A percentile compares a stretch with the other conserved stretches of the same genome.
These are phyloP conservation scores for Sorex maritimensis DNA, from an alignment of 2,797 vertebrate species.

Conservation along the genomic window DNA sequence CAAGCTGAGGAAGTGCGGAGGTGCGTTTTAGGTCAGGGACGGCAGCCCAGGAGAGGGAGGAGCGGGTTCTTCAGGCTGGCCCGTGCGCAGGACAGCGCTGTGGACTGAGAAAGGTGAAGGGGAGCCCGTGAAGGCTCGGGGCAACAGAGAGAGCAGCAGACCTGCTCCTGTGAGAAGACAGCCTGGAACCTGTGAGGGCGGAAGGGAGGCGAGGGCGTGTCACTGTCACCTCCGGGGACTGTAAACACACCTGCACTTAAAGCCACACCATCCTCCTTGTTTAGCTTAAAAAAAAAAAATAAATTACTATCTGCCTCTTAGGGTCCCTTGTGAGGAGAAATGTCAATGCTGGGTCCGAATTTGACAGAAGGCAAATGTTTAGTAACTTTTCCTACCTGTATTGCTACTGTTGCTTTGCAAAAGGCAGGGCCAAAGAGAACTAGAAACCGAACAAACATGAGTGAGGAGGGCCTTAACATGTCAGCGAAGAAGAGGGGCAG, in stretches of 20 bases:
- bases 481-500: neutral
- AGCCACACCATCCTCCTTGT: constrained; percentile 10
- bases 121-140: neutral
- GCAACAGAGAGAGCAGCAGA: neutral
- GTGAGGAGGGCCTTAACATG: neutral
- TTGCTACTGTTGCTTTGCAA: neutral
- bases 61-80: neutral
- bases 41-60: neutral
- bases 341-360: neutral
- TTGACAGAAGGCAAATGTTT: neutral
- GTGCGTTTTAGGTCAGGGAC: neutral
- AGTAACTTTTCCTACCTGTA: neutral
- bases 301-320: neutral
- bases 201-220: neutral
- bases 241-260: neutral
- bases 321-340: neutral
- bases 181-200: rapidly evolving
- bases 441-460: neutral
- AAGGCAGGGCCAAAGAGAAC: neutral
- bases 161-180: neutral
- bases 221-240: neutral
- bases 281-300: neutral
- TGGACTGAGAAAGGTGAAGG: neutral
- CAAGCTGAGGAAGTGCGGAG: neutral
- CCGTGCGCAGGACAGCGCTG: neutral